Percentiles rank a stretch among this genome's conserved stretches.
Evolutionary conservation across 2,113 vertebrate genomes (phyloP).

Genomic region (Eulemur macaco): DNA sequence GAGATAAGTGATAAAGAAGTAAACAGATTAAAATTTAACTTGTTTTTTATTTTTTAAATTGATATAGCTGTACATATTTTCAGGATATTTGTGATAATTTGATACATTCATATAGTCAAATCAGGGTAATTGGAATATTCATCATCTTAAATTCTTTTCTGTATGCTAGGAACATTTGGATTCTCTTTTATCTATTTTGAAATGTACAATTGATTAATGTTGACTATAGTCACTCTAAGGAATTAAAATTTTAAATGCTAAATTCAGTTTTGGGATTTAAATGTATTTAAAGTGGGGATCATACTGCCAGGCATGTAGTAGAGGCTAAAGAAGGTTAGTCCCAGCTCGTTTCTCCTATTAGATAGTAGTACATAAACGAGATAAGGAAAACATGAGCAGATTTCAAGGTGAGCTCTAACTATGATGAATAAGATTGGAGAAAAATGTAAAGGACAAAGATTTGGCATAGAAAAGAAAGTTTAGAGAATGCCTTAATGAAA

Average conservation of each 20-base stretch:
- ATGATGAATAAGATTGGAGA: background rate
- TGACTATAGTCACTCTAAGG: background rate
- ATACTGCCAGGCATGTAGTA: background rate
- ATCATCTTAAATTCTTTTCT: background rate
- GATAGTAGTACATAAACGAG: background rate
- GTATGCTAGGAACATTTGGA: background rate
- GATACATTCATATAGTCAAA: background rate
- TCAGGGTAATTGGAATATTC: background rate
- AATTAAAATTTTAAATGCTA: conserved; percentile 26
- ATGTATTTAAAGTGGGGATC: background rate
- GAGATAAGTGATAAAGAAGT: background rate
- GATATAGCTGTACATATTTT: background rate
- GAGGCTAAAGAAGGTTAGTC: background rate
- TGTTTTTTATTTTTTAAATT: background rate
- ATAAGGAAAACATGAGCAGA: background rate
- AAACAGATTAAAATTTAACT: background rate
- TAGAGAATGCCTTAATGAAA: background rate
- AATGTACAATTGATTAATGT: background rate
- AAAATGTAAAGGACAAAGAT: background rate
- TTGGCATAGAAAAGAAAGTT: conserved; percentile 12
- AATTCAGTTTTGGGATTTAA: conserved; percentile 6
- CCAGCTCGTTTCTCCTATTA: background rate
- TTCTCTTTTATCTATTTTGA: background rate
- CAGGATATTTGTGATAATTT: background rate
- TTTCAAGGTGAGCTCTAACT: conserved; percentile 30